Percentiles rank a stretch among this genome's conserved stretches.
phyloP scores from a whole-genome alignment of 2,113 vertebrate species.

The Urocitellus parryii region DNA sequence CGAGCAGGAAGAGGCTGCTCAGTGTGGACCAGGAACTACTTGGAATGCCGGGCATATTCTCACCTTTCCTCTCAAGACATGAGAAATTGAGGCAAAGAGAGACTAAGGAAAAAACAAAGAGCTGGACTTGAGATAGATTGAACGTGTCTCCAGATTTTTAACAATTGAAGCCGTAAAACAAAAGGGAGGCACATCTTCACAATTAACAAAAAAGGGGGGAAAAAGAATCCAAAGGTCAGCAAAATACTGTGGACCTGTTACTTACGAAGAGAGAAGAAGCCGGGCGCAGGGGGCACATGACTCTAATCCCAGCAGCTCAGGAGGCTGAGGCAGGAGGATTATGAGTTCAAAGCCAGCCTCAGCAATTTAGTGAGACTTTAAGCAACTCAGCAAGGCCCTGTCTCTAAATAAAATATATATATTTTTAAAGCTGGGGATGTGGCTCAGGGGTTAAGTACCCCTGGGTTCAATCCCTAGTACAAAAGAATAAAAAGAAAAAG shows the following conservation, averaged over 20 bases:
- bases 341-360: no score
- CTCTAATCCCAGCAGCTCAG: no score
- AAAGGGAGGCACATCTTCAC: not conserved
- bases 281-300: fast-evolving
- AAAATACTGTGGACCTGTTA: not conserved
- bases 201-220: not conserved
- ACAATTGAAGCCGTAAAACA: not conserved
- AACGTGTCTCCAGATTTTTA: slow-evolving; percentile 1
- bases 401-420: no score
- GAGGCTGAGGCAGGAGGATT: no score
- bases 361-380: no score
- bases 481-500: no score
- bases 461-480: no score
- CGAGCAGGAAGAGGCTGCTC: not conserved
- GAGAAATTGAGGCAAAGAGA: slow-evolving; percentile 1
- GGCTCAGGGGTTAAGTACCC: no score
- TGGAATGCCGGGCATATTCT: not conserved
- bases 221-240: not conserved
- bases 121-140: not conserved
- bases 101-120: not conserved
- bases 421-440: no score
- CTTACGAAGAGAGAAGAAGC: not conserved
- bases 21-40: no score
- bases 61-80: not conserved
- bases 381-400: not conserved